Evolutionary conservation across 2,797 vertebrate genomes (phyloP).

Genomic region (Dromococcyx pavoninus): DNA sequence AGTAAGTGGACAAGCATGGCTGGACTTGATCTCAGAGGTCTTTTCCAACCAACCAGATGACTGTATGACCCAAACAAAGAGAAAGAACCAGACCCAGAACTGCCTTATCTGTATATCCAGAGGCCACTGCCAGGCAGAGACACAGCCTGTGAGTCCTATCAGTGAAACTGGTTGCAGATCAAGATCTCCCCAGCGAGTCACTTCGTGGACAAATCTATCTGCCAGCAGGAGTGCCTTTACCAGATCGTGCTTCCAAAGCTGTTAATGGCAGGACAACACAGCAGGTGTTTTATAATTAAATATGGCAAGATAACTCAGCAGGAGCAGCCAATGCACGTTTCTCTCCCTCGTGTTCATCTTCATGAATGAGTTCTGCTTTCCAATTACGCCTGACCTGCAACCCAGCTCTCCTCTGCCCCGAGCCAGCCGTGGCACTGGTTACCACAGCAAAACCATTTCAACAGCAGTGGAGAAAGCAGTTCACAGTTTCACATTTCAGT

Average conservation of each 20-base stretch:
- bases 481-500: neutral
- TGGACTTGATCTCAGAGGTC: too few relatives aligned
- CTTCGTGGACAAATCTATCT: neutral
- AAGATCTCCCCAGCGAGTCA: neutral
- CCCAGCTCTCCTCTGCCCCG: neutral
- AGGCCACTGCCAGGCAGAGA: neutral
- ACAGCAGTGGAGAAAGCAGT: neutral
- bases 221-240: neutral
- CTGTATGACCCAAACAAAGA: too few relatives aligned
- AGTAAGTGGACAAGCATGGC: too few relatives aligned
- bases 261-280: neutral
- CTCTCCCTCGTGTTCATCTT: neutral
- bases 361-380: neutral
- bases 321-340: neutral
- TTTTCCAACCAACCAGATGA: too few relatives aligned
- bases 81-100: neutral
- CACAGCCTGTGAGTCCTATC: accelerated
- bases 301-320: neutral
- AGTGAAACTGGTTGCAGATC: neutral
- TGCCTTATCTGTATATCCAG: neutral
- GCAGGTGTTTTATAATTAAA: conserved; percentile 33
- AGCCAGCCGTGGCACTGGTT: neutral
- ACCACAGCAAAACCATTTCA: neutral
- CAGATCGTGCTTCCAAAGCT: neutral
- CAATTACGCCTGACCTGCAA: neutral